A percentile compares a stretch with the other conserved stretches of the same genome.
Evolutionary conservation across 2,797 vertebrate species (phyloP).

Genomic region (Betta splendens): DNA sequence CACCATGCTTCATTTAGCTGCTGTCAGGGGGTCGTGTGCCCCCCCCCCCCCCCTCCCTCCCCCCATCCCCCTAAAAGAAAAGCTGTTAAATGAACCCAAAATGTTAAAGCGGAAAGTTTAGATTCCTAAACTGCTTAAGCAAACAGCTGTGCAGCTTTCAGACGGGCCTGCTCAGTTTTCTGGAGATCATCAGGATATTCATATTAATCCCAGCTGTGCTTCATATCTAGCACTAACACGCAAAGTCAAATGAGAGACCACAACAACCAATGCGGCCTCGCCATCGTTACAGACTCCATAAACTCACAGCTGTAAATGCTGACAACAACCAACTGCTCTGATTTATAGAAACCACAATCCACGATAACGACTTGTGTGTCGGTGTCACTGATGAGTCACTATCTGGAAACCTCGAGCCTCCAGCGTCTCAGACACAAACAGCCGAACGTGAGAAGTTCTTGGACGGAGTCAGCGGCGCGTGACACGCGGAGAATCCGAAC

Average conservation of each 20-base stretch:
- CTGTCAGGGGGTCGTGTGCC: constrained; percentile 48
- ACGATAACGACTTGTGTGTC: background rate
- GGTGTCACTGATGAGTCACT: background rate
- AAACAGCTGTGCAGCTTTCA: constrained; percentile 16
- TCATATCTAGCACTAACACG: too few species aligned
- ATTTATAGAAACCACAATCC: constrained; percentile 4
- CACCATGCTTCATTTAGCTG: constrained; percentile 66
- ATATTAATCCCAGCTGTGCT: too few species aligned
- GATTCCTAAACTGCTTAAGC: constrained; percentile 22
- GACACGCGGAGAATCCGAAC: constrained; percentile 19
- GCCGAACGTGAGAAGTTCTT: background rate
- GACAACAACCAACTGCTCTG: too few species aligned
- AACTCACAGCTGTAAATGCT: background rate
- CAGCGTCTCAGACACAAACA: constrained; percentile 7
- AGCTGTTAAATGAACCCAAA: constrained; percentile 50
- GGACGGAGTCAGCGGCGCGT: constrained; percentile 2
- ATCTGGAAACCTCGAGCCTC: background rate
- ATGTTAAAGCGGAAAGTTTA: constrained; percentile 11
- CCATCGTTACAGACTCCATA: background rate
- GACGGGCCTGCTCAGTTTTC: constrained; percentile 1
- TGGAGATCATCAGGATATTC: too few species aligned
- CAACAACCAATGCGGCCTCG: too few species aligned
- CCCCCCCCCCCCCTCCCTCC: background rate
- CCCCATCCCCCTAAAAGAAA: too few species aligned
- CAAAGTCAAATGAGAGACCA: too few species aligned